Evolutionary conservation across 2,797 vertebrate species (phyloP).

Genomic region (Linurgus olivaceus): DNA sequence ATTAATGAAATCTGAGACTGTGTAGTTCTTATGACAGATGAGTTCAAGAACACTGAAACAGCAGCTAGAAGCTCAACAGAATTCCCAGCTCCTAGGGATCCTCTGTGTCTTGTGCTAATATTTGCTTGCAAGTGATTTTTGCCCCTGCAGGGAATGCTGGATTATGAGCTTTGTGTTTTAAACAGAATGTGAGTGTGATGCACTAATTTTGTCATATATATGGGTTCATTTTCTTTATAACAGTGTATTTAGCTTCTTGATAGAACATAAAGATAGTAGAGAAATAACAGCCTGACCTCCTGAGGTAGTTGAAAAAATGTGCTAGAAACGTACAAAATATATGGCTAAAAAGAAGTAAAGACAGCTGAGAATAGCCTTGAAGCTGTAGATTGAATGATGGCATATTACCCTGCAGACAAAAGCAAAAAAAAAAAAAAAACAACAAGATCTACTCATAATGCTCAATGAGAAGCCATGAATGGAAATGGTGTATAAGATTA

Average conservation of each 20-base stretch:
- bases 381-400: not conserved
- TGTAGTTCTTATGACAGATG: not conserved
- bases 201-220: not conserved
- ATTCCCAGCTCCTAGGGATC: not conserved
- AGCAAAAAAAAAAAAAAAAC: not conserved
- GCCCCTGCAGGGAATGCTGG: not conserved
- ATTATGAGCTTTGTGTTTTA: not conserved
- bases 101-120: not conserved
- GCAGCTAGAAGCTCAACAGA: not conserved
- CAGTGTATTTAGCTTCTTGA: not conserved
- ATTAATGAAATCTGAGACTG: not conserved
- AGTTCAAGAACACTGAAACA: not conserved
- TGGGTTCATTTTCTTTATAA: not conserved
- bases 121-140: not conserved
- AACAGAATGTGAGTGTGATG: not conserved
- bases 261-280: not conserved
- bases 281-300: not conserved
- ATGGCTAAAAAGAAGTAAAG: not conserved
- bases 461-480: not conserved
- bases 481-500: not conserved
- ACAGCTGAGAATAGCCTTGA: not conserved
- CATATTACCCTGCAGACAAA: not conserved
- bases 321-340: not conserved
- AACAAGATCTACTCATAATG: not conserved
- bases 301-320: not conserved